Conservation (phyloP, 2,113 vertebrate species). For the Eclectus roratus region DNA sequence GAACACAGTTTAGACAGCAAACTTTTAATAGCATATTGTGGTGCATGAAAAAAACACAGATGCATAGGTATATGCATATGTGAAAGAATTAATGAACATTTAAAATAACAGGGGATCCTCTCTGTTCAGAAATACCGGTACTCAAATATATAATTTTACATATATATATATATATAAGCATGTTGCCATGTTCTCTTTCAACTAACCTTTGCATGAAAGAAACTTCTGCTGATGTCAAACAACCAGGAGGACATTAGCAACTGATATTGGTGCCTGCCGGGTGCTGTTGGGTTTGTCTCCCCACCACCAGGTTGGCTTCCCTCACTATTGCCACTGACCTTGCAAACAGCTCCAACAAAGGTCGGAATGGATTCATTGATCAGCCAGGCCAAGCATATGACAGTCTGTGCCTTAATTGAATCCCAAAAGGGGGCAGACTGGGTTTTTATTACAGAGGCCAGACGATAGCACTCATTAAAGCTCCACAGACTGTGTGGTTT, state of each 20-base stretch:
- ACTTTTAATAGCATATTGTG: constrained; percentile 16
- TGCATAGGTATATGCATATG: constrained; percentile 32
- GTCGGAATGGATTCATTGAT: constrained; percentile 89
- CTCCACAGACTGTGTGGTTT: constrained; percentile 85
- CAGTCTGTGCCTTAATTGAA: constrained; percentile 90
- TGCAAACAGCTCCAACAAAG: constrained; percentile 83
- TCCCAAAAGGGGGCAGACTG: constrained; percentile 86
- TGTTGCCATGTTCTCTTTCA: constrained; percentile 65
- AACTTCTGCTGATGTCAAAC: constrained; percentile 89
- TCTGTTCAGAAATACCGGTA: background rate
- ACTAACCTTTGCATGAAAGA: constrained; percentile 86
- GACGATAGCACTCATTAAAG: constrained; percentile 87
- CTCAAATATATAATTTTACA: background rate
- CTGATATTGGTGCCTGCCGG: constrained; percentile 82
- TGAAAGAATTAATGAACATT: constrained; percentile 67
- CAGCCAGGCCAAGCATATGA: constrained; percentile 86
- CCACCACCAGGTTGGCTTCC: constrained; percentile 65
- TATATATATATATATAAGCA: background rate
- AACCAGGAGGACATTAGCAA: constrained; percentile 87
- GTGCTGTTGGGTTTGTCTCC: constrained; percentile 76
- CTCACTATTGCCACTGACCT: constrained; percentile 78
- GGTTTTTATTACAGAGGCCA: constrained; percentile 88
- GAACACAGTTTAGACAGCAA: constrained; percentile 45
- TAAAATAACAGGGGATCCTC: constrained; percentile 59
- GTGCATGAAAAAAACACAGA: background rate